Conservation (phyloP, 2,113 vertebrate genomes). For the Gadus macrocephalus region DNA sequence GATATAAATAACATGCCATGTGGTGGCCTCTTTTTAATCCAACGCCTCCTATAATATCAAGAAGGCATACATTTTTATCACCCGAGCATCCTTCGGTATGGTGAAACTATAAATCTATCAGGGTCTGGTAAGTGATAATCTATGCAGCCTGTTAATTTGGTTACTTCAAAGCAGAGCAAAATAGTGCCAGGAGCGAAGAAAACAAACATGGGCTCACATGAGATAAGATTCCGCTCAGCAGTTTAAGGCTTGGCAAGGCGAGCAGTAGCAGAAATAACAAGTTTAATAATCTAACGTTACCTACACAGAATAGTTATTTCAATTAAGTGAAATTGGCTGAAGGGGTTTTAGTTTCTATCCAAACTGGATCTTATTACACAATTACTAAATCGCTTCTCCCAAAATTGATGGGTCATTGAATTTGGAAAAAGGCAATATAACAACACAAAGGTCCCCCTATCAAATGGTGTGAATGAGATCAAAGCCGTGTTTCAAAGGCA, state of each 20-base stretch:
- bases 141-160: slow-evolving; percentile 46
- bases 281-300: background rate
- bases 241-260: slow-evolving; percentile 13
- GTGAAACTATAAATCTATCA: no score
- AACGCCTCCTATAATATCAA: background rate
- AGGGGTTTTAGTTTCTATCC: no score
- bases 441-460: no score
- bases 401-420: no score
- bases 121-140: slow-evolving; percentile 23
- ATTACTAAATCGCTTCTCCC: no score
- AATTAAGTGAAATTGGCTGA: no score
- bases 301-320: background rate
- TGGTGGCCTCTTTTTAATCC: background rate
- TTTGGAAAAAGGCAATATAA: no score
- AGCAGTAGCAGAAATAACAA: slow-evolving; percentile 4
- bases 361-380: no score
- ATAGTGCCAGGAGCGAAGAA: slow-evolving; percentile 45
- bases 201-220: slow-evolving; percentile 21
- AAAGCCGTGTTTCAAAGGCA: background rate
- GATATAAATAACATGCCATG: no score
- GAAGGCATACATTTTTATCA: no score
- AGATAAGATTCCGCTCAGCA: slow-evolving; percentile 12
- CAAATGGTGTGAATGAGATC: background rate
- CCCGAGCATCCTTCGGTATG: no score
- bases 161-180: slow-evolving; percentile 49